These are phyloP conservation scores for Cantharis rufa DNA, from an alignment of 2,888 invertebrate genomes.

Conservation along the genomic window DNA sequence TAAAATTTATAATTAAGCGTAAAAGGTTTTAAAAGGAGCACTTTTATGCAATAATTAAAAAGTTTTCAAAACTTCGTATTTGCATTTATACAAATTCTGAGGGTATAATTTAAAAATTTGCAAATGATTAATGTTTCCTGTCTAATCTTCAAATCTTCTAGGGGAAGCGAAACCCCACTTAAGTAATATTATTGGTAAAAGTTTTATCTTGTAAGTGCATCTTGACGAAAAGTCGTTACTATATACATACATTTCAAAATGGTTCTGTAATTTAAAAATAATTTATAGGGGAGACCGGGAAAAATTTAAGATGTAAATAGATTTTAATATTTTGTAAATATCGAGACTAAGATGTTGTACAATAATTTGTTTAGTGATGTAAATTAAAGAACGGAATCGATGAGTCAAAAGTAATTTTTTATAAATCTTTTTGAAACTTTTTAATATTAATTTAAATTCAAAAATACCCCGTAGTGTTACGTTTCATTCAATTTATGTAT, in stretches of 20 bases:
- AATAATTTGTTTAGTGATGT: background rate
- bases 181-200: background rate
- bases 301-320: background rate
- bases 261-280: background rate
- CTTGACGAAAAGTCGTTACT: background rate
- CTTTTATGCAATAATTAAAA: background rate
- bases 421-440: background rate
- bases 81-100: background rate
- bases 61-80: background rate
- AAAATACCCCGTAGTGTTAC: constrained; percentile 3
- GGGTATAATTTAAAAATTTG: background rate
- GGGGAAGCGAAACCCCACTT: background rate
- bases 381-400: background rate
- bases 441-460: constrained; percentile 3
- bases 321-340: background rate
- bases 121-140: background rate
- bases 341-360: background rate
- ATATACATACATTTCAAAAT: background rate
- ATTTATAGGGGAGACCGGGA: background rate
- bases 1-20: background rate
- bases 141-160: background rate
- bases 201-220: background rate
- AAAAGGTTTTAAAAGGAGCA: background rate
- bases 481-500: constrained; percentile 6
- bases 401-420: background rate